phyloP scores from a whole-genome alignment of 2,797 vertebrate species.

The Sebastes nivosus region DNA sequence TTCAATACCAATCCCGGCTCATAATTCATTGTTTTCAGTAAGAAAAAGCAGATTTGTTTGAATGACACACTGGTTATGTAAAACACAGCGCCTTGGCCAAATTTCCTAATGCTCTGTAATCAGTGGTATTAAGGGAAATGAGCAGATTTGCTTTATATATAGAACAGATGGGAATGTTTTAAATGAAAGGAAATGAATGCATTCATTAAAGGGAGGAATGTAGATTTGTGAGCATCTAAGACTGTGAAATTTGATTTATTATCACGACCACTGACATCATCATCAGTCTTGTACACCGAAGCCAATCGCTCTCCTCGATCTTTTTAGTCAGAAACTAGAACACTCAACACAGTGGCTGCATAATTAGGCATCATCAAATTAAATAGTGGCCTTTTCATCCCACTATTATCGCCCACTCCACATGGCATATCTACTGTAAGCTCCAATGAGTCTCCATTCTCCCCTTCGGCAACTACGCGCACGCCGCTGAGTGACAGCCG shows the following conservation, averaged over 20 bases:
- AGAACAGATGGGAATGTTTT: conserved; percentile 48
- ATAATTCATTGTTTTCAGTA: conserved; percentile 5
- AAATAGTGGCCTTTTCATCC: conserved; percentile 46
- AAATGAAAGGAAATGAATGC: conserved; percentile 28
- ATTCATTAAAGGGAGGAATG: conserved; percentile 19
- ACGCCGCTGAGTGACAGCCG: conserved; percentile 35
- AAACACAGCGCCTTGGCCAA: conserved; percentile 25
- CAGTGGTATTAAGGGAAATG: conserved; percentile 37
- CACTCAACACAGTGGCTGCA: conserved; percentile 16
- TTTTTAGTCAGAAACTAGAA: conserved; percentile 17
- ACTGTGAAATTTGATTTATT: conserved; percentile 38
- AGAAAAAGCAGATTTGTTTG: conserved; percentile 27
- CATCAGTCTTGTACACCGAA: neutral
- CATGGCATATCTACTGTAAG: conserved; percentile 25
- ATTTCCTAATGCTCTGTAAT: conserved; percentile 47
- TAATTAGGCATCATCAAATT: conserved; percentile 47
- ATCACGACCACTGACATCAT: neutral
- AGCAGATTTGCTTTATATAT: conserved; percentile 52
- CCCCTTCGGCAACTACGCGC: neutral
- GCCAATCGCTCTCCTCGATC: conserved; percentile 11
- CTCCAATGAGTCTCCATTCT: conserved; percentile 5
- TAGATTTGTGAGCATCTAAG: neutral
- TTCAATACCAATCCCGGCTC: neutral
- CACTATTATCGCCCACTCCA: conserved; percentile 40
- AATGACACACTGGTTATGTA: conserved; percentile 39